phyloP scores from a whole-genome alignment of 1,140 invertebrate species.

The Aethina tumida region DNA sequence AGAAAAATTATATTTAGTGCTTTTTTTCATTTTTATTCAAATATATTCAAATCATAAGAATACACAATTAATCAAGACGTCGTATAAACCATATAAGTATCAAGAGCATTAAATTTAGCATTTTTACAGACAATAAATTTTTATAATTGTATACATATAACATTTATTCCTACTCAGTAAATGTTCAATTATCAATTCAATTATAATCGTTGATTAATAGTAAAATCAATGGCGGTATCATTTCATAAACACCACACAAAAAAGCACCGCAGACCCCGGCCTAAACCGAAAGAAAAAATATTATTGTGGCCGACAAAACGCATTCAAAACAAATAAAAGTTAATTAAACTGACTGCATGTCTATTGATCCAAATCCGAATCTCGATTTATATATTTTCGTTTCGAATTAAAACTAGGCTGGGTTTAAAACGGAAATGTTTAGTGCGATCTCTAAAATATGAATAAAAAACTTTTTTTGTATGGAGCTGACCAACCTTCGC shows the following conservation, averaged over 20 bases:
- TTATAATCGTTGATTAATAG: too few relatives aligned
- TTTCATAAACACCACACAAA: background rate
- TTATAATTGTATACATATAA: too few relatives aligned
- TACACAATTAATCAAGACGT: too few relatives aligned
- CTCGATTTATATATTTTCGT: conserved; percentile 13
- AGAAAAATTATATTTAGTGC: too few relatives aligned
- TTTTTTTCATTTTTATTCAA: too few relatives aligned
- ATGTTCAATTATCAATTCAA: too few relatives aligned
- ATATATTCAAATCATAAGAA: too few relatives aligned
- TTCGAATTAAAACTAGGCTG: conserved; percentile 15
- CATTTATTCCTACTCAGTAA: too few relatives aligned
- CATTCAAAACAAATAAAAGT: conserved; percentile 12
- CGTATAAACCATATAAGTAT: too few relatives aligned
- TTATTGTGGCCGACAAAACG: conserved; percentile 2
- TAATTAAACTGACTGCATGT: conserved; percentile 11
- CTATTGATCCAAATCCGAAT: conserved; percentile 13
- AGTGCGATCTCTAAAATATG: conserved; percentile 12
- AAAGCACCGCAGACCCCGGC: background rate
- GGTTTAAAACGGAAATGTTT: conserved; percentile 19
- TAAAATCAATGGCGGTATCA: background rate
- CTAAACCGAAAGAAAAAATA: conserved; percentile 5
- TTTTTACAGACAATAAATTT: too few relatives aligned
- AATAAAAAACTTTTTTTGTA: conserved; percentile 15
- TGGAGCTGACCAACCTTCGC: conserved; percentile 19
- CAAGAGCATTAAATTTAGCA: too few relatives aligned